Evolutionary conservation across 2,888 invertebrate species (phyloP), one percentile per base, ranked within the genome.

Genomic region (Caenorhabditis sulstoni): DNA sequence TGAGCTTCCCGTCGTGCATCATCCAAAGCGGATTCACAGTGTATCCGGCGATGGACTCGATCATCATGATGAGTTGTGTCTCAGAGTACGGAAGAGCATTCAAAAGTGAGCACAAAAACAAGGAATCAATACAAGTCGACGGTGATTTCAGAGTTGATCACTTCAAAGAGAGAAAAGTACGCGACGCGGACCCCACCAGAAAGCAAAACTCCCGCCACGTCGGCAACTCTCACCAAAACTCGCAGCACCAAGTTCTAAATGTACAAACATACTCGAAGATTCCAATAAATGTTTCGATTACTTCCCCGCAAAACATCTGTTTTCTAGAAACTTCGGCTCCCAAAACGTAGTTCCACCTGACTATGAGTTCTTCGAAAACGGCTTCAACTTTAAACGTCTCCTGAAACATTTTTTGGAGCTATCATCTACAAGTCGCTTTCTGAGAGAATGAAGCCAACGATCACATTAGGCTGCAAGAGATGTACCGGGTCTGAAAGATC

Each of bases 1-100:
- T 66, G 37, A 74, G 66, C 50, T 74, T 74, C 23, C 74, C 74
- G 11, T 66, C 74, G 14, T 59, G 65, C n/a, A 66, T 74, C 22
- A 53, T 66, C 18, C 58, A 59, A 18, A 59, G 74, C 18, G 59
- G 65, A 0, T 74, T 74, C 53, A 66, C 65, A 11, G 65, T 74
- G 5, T 74, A 74, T 16, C 74, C 74, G 3, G 74, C 74, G 1
- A 37, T 74, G 9, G 74, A 74, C 35, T 75, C 75, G n/a, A 49
- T 66, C 14, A 61, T 66, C 20, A 67, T 71, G 62, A 71, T 71
- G 71, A 57, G 62, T n/a, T 71, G 71, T 20, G 71, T 71, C 8
- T 71, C 71, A 8, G 71, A 71, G 41, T 71, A 71, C 22, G 62
- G 62, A 7, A 47, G 62, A 49, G 49, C 41, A 3, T 44, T 71